Conservation (phyloP, 2,888 invertebrate genomes). For the Sarcophaga caerulescens region DNA sequence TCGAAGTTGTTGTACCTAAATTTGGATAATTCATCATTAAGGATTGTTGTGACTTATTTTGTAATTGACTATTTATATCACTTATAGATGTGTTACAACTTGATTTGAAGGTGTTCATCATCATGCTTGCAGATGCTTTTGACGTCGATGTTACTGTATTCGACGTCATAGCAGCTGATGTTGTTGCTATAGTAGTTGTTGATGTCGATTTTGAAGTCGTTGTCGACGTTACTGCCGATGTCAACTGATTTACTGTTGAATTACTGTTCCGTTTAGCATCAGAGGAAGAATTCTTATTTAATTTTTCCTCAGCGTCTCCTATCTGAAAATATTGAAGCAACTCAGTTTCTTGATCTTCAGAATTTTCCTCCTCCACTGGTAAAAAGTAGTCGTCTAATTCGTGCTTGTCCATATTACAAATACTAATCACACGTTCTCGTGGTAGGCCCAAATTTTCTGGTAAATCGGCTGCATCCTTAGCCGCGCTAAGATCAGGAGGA, state of each 20-base stretch:
- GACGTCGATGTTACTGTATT: conserved; percentile 35
- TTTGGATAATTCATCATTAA: conserved; percentile 29
- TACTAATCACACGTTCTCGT: conserved; percentile 87
- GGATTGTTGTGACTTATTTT: conserved; percentile 50
- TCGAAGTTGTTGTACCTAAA: conserved; percentile 40
- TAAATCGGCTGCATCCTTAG: conserved; percentile 71
- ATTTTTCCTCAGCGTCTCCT: conserved; percentile 81
- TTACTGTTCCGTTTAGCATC: conserved; percentile 77
- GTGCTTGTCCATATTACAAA: conserved; percentile 90
- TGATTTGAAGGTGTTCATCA: conserved; percentile 44
- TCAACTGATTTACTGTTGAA: conserved; percentile 75
- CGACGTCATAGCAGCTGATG: conserved; percentile 31
- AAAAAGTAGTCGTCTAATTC: conserved; percentile 89
- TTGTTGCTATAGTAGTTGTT: conserved; percentile 38
- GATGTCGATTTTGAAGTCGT: conserved; percentile 54
- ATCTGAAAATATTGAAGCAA: conserved; percentile 89
- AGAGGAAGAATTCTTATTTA: conserved; percentile 77
- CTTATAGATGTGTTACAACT: conserved; percentile 24
- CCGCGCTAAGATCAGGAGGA: conserved; percentile 71
- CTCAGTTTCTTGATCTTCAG: conserved; percentile 92
- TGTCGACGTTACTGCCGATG: conserved; percentile 80
- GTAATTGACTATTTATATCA: conserved; percentile 53
- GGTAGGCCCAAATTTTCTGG: conserved; percentile 82
- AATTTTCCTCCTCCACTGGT: conserved; percentile 84
- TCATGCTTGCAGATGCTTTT: conserved; percentile 38